Base-by-base conservation (phyloP, 2,113 vertebrate species). In the Eclectus roratus region DNA sequence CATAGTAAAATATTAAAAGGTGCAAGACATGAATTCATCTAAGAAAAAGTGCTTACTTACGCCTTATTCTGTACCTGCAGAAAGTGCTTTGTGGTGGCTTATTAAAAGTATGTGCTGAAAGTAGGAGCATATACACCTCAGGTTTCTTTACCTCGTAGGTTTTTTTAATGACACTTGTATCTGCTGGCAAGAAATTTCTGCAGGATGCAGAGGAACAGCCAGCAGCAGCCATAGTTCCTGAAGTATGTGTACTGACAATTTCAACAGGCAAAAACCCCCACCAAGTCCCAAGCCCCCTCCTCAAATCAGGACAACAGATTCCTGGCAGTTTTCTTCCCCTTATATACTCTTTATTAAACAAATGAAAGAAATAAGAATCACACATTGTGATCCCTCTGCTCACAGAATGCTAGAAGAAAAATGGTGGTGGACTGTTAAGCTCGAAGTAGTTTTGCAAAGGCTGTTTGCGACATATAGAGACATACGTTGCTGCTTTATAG, bases 1-100 rank as follows among this genome's bases (percentile, higher is more conserved):
- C 63, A 52, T 93, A 83, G 78, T 76, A 88, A 93, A 93, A 82
- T 87, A 97, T 96, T 96, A 96, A 97, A 96, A 89, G 92, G 90
- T 89, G 52, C 92, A 91, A 96, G 83, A 92, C 1, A 5, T 96
- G 77, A 92, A 95, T 81, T 89, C 23, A 37, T 65, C 80, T 63
- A 86, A 79, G 83, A 86, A 86, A 74, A 94, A 92, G 39, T 83
- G 78, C 65, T 95, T 92, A 86, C 82, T 92, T 92, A 96, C 76
- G 88, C 90, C 91, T 95, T 92, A 87, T 92, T 91, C 72, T 96
- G 73, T 93, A 92, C 52, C 10, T 13, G 80, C 72, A 91, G 86
- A 55, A 68, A 81, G 44, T 65, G 3, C 77, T 91, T 89, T 65
- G 35, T 25, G 64, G 72, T 70, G 69, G 27, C 49, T 90, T 81